Evolutionary conservation across 2,113 vertebrate genomes (phyloP).

Genomic region (Pseudopodoces humilis): DNA sequence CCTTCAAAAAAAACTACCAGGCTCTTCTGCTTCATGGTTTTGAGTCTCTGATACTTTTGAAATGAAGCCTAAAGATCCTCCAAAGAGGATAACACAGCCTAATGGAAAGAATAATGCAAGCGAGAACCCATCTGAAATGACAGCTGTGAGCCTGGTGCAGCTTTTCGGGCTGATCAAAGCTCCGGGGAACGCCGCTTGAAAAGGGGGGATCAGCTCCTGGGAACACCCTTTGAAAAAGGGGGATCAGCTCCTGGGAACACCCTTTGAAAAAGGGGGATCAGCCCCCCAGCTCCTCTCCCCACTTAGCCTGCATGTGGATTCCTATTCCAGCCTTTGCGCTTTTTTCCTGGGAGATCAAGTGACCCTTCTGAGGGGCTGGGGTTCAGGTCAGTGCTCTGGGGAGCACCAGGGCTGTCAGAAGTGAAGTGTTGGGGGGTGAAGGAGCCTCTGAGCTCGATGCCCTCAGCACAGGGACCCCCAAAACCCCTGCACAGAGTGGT

Average conservation of each 20-base stretch:
- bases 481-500: background rate
- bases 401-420: accelerated
- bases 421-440: too few relatives aligned
- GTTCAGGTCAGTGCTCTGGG: accelerated
- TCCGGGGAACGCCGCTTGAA: background rate
- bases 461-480: background rate
- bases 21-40: constrained; percentile 40
- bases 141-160: constrained; percentile 14
- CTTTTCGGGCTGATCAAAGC: constrained; percentile 38
- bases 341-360: background rate
- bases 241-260: background rate
- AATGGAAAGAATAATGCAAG: constrained; percentile 54
- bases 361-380: accelerated
- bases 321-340: background rate
- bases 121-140: constrained; percentile 40
- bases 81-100: constrained; percentile 49
- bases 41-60: constrained; percentile 45
- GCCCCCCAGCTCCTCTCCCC: background rate
- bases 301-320: background rate
- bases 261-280: background rate
- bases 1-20: background rate
- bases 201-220: background rate
- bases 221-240: background rate
- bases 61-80: constrained; percentile 47
- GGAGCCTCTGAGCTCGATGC: accelerated